phyloP scores from a whole-genome alignment of 2,113 vertebrate species.

The Aegotheles bennettii region DNA sequence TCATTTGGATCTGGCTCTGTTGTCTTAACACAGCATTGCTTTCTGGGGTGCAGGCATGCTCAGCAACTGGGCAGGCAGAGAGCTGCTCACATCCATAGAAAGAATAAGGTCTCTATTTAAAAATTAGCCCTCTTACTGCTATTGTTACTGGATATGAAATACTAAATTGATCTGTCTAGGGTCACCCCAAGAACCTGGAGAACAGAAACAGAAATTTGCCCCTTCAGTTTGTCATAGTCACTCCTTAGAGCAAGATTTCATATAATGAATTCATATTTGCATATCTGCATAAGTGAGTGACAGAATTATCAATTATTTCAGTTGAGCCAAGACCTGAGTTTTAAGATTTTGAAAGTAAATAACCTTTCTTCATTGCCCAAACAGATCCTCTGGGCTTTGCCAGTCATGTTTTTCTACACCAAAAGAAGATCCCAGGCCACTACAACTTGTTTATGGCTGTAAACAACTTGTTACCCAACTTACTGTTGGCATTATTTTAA shows the following conservation, averaged over 20 bases:
- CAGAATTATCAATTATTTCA: background rate
- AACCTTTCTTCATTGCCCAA: background rate
- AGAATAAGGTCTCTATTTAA: background rate
- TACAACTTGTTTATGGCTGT: background rate
- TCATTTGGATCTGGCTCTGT: background rate
- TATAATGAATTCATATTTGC: background rate
- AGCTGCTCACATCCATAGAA: background rate
- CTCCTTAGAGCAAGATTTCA: background rate
- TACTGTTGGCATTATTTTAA: background rate
- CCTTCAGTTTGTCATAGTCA: background rate
- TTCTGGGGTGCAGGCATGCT: background rate
- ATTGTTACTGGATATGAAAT: background rate
- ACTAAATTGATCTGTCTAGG: background rate
- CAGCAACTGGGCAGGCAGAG: fast-evolving
- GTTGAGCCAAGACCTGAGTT: background rate
- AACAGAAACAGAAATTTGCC: background rate
- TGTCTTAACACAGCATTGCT: background rate
- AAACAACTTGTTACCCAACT: background rate
- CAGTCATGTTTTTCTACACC: background rate
- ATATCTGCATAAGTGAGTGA: no score
- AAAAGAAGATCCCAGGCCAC: background rate
- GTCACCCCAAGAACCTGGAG: background rate
- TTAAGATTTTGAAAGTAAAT: background rate
- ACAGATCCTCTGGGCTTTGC: background rate
- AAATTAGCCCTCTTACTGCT: background rate